A percentile compares a stretch with the other conserved stretches of the same genome.
Evolutionary conservation across 2,888 invertebrate genomes (phyloP).

Genomic region (Phaonia tiefii): DNA sequence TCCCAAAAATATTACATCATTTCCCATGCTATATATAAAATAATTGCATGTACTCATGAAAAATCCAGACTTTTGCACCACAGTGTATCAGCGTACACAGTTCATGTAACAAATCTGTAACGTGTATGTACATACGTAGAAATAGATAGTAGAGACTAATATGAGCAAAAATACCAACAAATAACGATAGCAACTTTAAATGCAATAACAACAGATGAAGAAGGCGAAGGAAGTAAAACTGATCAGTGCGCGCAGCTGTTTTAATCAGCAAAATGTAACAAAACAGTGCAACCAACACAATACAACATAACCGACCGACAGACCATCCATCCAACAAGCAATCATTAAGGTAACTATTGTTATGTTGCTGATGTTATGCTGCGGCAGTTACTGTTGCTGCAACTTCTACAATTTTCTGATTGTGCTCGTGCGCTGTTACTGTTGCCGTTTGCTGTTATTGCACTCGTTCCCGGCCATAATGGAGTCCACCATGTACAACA

Average conservation of each 20-base stretch:
- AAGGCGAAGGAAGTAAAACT: constrained; percentile 5
- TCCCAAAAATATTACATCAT: too few species aligned
- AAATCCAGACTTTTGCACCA: too few species aligned
- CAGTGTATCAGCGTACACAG: constrained; percentile 31
- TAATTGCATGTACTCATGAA: too few species aligned
- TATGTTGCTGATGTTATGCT: constrained; percentile 4
- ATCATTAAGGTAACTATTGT: constrained; percentile 21
- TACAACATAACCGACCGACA: not conserved
- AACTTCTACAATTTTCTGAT: too few species aligned
- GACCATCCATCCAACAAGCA: not conserved
- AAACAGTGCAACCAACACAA: constrained; percentile 27
- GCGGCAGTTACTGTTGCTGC: not conserved
- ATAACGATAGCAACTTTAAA: too few species aligned
- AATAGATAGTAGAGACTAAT: constrained; percentile 58
- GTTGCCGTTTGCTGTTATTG: constrained; percentile 2
- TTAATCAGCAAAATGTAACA: constrained; percentile 46
- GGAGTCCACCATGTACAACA: not conserved
- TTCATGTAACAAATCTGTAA: constrained; percentile 19
- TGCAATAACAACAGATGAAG: constrained; percentile 50
- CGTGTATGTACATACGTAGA: constrained; percentile 25
- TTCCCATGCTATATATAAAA: too few species aligned
- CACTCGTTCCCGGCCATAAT: not conserved
- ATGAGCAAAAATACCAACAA: constrained; percentile 32
- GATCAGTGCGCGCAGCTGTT: constrained; percentile 57
- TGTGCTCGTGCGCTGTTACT: constrained; percentile 7